Evolutionary conservation across 2,888 invertebrate genomes (phyloP).

Genomic region (Salticus scenicus): DNA sequence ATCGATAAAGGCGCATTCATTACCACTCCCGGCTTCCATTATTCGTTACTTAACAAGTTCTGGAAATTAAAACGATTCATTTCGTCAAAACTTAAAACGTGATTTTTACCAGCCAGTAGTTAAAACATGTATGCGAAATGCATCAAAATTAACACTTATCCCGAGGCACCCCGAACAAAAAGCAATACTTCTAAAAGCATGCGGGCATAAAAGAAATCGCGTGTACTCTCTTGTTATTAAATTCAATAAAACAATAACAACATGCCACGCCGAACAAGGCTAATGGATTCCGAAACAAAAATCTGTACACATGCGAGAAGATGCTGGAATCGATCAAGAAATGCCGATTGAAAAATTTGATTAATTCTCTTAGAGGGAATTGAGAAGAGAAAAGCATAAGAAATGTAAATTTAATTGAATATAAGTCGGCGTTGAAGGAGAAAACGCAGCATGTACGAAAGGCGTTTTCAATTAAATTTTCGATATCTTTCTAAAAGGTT

Average conservation of each 20-base stretch:
- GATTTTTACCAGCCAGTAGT: too few species aligned
- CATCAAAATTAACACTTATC: too few species aligned
- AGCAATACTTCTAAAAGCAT: too few species aligned
- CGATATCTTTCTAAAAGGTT: neutral
- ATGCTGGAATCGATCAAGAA: neutral
- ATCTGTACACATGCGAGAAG: neutral
- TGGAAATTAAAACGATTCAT: too few species aligned
- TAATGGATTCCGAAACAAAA: neutral
- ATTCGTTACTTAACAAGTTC: too few species aligned
- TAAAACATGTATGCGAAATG: too few species aligned
- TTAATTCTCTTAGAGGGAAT: neutral
- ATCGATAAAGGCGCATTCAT: too few species aligned
- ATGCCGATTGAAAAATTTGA: neutral
- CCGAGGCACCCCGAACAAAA: too few species aligned
- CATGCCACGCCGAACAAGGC: neutral
- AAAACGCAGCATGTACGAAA: neutral
- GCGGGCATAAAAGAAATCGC: too few species aligned
- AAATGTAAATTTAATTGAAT: constrained; percentile 10
- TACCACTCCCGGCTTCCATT: too few species aligned
- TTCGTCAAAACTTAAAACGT: too few species aligned
- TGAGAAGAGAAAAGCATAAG: neutral
- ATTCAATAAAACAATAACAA: neutral
- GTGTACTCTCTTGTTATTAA: neutral
- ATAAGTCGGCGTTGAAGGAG: neutral
- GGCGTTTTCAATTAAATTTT: constrained; percentile 4